Conservation (phyloP, 2,888 invertebrate genomes). For the Drosophila anomelani region DNA sequence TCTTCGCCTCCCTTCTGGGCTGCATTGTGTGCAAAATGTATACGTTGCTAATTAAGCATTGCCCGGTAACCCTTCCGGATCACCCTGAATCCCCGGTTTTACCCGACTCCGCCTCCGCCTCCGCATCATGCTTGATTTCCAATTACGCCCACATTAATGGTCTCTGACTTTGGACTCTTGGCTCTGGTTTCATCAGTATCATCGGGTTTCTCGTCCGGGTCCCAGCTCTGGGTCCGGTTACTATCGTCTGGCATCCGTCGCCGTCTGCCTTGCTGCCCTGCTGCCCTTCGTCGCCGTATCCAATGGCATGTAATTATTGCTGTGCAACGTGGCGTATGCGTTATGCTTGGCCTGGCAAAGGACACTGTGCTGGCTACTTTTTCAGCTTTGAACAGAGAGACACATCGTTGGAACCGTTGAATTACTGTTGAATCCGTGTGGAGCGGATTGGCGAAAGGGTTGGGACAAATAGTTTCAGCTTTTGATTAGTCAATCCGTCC, state of each 20-base stretch:
- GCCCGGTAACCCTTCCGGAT: slow-evolving; percentile 41
- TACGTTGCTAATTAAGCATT: slow-evolving; percentile 79
- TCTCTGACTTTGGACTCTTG: slow-evolving; percentile 35
- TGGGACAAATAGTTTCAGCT: slow-evolving; percentile 58
- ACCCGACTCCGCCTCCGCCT: slow-evolving; percentile 3
- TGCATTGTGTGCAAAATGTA: slow-evolving; percentile 80
- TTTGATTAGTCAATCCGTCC: slow-evolving; percentile 62
- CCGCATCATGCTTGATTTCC: slow-evolving; percentile 61
- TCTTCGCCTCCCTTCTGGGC: slow-evolving; percentile 21
- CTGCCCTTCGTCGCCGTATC: slow-evolving; percentile 48
- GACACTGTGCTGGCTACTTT: slow-evolving; percentile 49
- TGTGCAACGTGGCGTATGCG: slow-evolving; percentile 81
- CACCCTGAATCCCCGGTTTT: slow-evolving; percentile 12
- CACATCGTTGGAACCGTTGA: slow-evolving; percentile 35
- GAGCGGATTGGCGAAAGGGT: slow-evolving; percentile 14
- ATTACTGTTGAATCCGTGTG: slow-evolving; percentile 28
- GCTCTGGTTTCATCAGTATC: slow-evolving; percentile 36
- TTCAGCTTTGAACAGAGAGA: slow-evolving; percentile 17
- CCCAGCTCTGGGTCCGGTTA: slow-evolving; percentile 5
- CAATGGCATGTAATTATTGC: slow-evolving; percentile 81
- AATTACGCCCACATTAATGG: slow-evolving; percentile 82
- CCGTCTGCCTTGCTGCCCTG: background rate
- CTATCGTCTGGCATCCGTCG: slow-evolving; percentile 9
- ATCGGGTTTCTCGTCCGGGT: slow-evolving; percentile 21
- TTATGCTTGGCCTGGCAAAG: slow-evolving; percentile 77